Evolutionary conservation across 1,140 invertebrate genomes (phyloP).

Genomic region (Bombus polaris): DNA sequence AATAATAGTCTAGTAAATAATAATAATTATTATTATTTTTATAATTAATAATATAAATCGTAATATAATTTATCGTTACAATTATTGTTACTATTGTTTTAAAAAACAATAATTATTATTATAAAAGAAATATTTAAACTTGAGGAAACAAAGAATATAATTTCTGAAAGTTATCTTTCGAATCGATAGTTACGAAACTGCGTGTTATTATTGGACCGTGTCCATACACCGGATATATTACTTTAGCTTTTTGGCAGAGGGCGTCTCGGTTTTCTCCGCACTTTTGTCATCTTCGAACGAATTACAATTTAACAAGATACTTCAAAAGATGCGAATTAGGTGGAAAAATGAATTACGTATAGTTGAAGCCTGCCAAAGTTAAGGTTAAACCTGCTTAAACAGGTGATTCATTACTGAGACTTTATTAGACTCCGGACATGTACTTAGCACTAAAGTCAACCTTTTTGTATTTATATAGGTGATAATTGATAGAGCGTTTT

Average conservation of each 20-base stretch:
- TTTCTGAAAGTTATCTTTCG: background rate
- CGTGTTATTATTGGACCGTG: constrained; percentile 38
- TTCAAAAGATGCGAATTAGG: background rate
- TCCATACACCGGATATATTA: background rate
- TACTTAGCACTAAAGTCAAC: constrained; percentile 11
- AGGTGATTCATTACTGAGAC: constrained; percentile 12
- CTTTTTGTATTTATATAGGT: constrained; percentile 30
- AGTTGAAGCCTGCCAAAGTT: constrained; percentile 5
- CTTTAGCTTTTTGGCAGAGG: background rate
- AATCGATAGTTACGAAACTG: constrained; percentile 40
- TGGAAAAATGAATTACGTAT: constrained; percentile 1
- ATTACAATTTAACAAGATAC: background rate
- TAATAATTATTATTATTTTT: too few relatives aligned
- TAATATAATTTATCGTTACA: too few relatives aligned
- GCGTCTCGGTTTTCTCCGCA: background rate
- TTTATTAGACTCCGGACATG: background rate
- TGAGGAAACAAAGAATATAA: background rate
- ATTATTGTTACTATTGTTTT: background rate
- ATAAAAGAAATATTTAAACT: background rate
- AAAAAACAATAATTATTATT: background rate
- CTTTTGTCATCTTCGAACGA: background rate
- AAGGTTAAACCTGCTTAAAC: background rate
- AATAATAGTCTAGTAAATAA: too few relatives aligned
- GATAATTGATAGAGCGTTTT: constrained; percentile 25
- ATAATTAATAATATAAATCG: too few relatives aligned